Conservation (phyloP, 30 jellyfish, hydroid and myxozoan species). For the Aurelia sp. region DNA sequence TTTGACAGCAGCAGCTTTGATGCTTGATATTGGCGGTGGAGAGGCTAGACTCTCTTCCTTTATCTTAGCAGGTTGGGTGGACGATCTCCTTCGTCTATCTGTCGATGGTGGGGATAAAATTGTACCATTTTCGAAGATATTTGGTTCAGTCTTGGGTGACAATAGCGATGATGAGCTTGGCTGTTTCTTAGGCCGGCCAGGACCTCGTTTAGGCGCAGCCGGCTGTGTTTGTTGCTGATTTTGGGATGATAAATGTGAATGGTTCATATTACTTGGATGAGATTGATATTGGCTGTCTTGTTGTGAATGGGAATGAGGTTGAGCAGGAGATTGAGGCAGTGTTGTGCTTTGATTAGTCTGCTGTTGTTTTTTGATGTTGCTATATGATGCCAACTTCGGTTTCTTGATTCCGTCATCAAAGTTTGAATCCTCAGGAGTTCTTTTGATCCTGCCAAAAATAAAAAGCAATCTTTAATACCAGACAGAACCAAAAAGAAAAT, state of each 20-base stretch:
- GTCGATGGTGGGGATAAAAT: conserved; percentile 63
- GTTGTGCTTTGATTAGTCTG: conserved; percentile 33
- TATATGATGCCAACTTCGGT: conserved; percentile 20
- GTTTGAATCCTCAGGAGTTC: conserved; percentile 19
- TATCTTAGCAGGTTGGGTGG: conserved; percentile 21
- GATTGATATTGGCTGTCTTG: conserved; percentile 16
- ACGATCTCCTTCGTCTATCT: conserved; percentile 53
- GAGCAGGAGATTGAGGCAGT: conserved; percentile 58
- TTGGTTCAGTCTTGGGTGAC: conserved; percentile 43
- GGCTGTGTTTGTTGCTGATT: neutral
- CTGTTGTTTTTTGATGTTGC: neutral
- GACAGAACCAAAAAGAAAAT: no score
- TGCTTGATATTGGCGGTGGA: conserved; percentile 62
- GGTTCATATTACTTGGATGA: conserved; percentile 5
- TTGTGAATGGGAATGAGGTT: conserved; percentile 48
- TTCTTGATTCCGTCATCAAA: conserved; percentile 32
- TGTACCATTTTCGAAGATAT: conserved; percentile 37
- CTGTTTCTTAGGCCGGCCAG: conserved; percentile 80
- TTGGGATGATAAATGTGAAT: neutral
- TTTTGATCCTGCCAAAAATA: conserved; percentile 14
- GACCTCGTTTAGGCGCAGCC: conserved; percentile 56
- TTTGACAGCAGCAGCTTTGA: conserved; percentile 54
- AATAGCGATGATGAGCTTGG: conserved; percentile 25
- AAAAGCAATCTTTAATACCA: no score
- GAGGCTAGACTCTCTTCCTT: conserved; percentile 54